These are phyloP conservation scores for Drosophila tani DNA, from an alignment of 1,140 invertebrate genomes.

Conservation along the genomic window DNA sequence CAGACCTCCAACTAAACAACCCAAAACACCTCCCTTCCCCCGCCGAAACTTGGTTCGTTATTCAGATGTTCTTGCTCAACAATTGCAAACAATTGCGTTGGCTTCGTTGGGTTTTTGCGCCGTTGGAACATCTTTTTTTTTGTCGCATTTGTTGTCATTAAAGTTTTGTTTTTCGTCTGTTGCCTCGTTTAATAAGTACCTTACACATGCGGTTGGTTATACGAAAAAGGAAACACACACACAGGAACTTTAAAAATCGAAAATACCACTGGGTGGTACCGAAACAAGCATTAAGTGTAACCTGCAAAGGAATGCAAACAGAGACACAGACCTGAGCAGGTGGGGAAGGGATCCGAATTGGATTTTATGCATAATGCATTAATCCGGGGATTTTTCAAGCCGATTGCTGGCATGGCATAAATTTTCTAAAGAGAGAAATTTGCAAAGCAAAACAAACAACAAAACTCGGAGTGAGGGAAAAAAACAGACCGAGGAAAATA, in stretches of 20 bases:
- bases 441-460: slow-evolving; percentile 22
- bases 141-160: slow-evolving; percentile 38
- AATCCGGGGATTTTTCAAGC: slow-evolving; percentile 21
- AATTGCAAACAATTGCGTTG: slow-evolving; percentile 28
- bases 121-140: slow-evolving; percentile 11
- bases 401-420: slow-evolving; percentile 25
- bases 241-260: slow-evolving; percentile 3
- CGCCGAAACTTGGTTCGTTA: not conserved
- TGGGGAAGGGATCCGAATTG: not conserved
- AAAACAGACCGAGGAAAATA: slow-evolving; percentile 2
- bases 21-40: not conserved
- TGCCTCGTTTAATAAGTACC: slow-evolving; percentile 22
- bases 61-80: slow-evolving; percentile 17
- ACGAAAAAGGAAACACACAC: not conserved
- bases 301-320: slow-evolving; percentile 18
- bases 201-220: slow-evolving; percentile 3
- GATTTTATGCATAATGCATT: slow-evolving; percentile 47
- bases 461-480: not conserved
- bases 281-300: slow-evolving; percentile 13
- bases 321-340: not conserved
- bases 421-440: slow-evolving; percentile 8
- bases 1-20: slow-evolving; percentile 5
- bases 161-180: slow-evolving; percentile 38
- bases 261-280: not conserved
- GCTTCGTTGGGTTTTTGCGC: slow-evolving; percentile 19